phyloP scores from a whole-genome alignment of 2,888 invertebrate species.

The Microdon myrmicae region DNA sequence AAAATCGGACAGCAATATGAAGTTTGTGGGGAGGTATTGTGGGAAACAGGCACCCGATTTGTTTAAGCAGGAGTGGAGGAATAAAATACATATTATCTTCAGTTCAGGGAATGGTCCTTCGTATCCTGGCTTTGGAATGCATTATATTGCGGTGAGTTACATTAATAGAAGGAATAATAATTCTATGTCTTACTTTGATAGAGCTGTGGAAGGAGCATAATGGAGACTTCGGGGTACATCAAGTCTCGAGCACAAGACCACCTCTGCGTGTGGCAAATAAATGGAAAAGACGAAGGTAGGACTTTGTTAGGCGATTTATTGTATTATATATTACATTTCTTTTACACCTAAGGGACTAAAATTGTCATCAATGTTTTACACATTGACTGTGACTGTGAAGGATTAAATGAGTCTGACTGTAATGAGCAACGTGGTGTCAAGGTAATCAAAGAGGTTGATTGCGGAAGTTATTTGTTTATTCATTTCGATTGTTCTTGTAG shows the following conservation, averaged over 20 bases:
- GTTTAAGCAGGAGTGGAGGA: conserved; percentile 68
- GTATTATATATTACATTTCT: background rate
- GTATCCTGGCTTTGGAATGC: conserved; percentile 60
- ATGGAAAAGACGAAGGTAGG: conserved; percentile 37
- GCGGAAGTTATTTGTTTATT: background rate
- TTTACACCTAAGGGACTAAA: conserved; percentile 39
- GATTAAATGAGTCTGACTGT: conserved; percentile 43
- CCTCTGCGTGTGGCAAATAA: conserved; percentile 56
- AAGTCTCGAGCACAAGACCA: conserved; percentile 54
- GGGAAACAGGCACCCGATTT: conserved; percentile 64
- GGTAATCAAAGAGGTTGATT: conserved; percentile 26
- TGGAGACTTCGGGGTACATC: conserved; percentile 53
- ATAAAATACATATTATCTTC: conserved; percentile 75
- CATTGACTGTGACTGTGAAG: conserved; percentile 58
- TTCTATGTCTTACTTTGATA: conserved; percentile 6
- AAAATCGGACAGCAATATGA: conserved; percentile 58
- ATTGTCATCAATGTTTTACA: conserved; percentile 57
- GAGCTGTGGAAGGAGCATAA: conserved; percentile 55
- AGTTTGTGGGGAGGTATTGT: conserved; percentile 71
- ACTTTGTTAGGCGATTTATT: background rate
- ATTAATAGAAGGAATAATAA: background rate
- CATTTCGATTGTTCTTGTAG: conserved; percentile 74
- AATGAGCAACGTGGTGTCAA: conserved; percentile 48
- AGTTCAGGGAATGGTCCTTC: conserved; percentile 68
- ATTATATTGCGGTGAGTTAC: conserved; percentile 51